A percentile compares a stretch with the other conserved stretches of the same genome.
Conservation (phyloP, 2,113 vertebrate genomes). For the Eira barbara region DNA sequence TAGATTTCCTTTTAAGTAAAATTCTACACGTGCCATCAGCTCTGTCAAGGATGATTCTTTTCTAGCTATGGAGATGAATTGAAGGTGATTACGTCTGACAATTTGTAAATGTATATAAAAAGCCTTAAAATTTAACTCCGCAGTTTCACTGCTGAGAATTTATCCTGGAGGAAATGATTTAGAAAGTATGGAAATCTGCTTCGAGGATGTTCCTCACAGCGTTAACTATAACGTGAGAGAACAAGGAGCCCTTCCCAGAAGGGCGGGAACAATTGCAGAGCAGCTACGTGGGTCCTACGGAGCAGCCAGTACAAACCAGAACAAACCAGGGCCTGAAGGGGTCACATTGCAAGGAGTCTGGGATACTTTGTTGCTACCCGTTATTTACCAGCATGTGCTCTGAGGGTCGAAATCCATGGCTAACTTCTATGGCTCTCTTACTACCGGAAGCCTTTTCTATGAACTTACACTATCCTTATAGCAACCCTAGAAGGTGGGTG, state of each 20-base stretch:
- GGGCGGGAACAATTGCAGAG: not conserved
- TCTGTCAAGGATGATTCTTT: not conserved
- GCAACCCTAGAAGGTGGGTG: not conserved
- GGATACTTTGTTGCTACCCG: not conserved
- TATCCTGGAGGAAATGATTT: not conserved
- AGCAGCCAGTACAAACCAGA: not conserved
- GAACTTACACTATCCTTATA: not conserved
- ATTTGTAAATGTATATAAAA: not conserved
- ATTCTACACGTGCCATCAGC: not conserved
- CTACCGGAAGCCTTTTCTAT: not conserved
- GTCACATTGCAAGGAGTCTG: not conserved
- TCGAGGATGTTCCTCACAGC: not conserved
- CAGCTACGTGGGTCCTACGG: fast-evolving
- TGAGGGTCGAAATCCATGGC: no score
- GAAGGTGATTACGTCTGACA: not conserved
- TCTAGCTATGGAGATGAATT: not conserved
- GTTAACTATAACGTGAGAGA: not conserved
- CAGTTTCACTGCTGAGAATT: not conserved
- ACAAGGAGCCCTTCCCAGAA: not conserved
- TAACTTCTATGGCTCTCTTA: not conserved
- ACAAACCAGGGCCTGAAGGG: not conserved
- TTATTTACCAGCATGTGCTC: not conserved
- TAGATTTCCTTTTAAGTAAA: constrained; percentile 5
- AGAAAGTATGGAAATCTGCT: not conserved
- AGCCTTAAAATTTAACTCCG: not conserved